Evolutionary conservation across 2,888 invertebrate species (phyloP), one percentile per base, ranked within the genome.

Genomic region (Drosophila macrothrix): DNA sequence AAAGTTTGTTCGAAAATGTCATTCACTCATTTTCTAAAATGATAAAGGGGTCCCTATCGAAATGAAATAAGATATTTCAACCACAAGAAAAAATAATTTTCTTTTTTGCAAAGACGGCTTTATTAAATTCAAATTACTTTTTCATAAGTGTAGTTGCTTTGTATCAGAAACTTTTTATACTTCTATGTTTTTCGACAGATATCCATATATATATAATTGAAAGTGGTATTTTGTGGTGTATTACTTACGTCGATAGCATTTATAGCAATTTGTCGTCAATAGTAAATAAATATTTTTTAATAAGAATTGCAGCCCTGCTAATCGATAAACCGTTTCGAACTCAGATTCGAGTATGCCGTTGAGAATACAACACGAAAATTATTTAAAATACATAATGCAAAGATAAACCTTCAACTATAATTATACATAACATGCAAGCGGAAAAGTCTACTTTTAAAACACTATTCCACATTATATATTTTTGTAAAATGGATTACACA

Each of bases 271-370:
- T 46, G 7, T 7, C 22, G 4, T 22, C 6, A 46, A 46, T 22
- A 22, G 9, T 16, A 16, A 50, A 28, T 28, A 28, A 19, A 50
- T 19, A 6, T 35, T 12, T 19, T 5, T 19, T 6, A 28, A 6
- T 5, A 14, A 2, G 2, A 7, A 0, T 19, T 31, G 31, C 65
- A 65, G 0, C 65, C 65, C 65, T 65, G 37, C 25, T 31, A 49
- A 65, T 64, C 65, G 31, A 65, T 65, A 25, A 10, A 22, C n/a
- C 22, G 4, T 31, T 54, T 22, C 14, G 25, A 46, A n/a, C 29
- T 37, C 37, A 14, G 25, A 6, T 31, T 65, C 65, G 65, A 49
- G 10, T 37, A 14, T 31, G 6, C 29, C 28, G 25, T 37, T 19
- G 25, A 19, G 25, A 6, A 22, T 1, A 4, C 22, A 46, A 4